Evolutionary conservation across 1,140 invertebrate genomes (phyloP).

Genomic region (Drosophila auraria): DNA sequence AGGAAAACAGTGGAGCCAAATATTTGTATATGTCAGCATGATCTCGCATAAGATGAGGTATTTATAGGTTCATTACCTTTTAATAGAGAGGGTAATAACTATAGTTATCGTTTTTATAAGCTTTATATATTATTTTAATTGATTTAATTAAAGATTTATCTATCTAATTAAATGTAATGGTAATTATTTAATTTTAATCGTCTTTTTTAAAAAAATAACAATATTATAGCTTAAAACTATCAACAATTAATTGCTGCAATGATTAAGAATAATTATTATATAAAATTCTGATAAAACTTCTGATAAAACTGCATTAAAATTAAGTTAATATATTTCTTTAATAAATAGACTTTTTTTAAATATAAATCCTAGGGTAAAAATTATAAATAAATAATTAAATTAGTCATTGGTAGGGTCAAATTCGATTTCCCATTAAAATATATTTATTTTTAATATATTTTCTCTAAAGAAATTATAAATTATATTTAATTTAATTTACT

Average conservation of each 20-base stretch:
- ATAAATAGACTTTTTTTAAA: no score
- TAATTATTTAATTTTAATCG: no score
- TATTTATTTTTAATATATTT: not conserved
- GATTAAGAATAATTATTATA: no score
- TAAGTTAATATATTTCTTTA: no score
- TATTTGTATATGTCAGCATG: no score
- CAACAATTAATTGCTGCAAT: not conserved
- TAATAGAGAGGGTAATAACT: not conserved
- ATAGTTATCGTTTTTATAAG: not conserved
- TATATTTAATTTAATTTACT: no score
- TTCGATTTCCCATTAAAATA: not conserved
- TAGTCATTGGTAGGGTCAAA: accelerated
- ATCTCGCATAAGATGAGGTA: not conserved
- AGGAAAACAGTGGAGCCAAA: constrained; percentile 2
- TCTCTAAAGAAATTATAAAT: no score
- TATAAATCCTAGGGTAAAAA: no score
- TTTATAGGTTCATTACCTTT: not conserved
- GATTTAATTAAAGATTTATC: not conserved
- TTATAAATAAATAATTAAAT: no score
- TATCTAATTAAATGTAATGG: not conserved
- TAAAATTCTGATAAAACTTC: no score
- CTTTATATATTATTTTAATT: not conserved
- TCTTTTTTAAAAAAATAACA: not conserved
- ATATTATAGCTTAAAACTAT: not conserved
- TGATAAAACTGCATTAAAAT: no score